Conservation (phyloP, 2,797 vertebrate genomes). For the Catamblyrhynchus diadema region DNA sequence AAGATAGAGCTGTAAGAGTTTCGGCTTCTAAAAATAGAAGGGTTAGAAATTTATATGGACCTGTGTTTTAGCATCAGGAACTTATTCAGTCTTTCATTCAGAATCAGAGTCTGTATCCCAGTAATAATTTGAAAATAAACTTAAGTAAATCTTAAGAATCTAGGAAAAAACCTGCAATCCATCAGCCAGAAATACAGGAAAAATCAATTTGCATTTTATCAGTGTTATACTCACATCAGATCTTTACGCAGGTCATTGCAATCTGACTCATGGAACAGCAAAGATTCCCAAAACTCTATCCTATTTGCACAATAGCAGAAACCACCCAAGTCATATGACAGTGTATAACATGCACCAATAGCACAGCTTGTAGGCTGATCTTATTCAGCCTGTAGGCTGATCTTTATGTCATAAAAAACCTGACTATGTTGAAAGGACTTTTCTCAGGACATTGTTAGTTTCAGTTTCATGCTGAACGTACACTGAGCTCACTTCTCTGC, state of each 20-base stretch:
- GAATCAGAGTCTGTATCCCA: not conserved
- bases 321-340: not conserved
- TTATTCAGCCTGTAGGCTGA: not conserved
- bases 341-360: not conserved
- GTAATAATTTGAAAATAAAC: not conserved
- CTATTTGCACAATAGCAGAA: not conserved
- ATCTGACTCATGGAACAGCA: not conserved
- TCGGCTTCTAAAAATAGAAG: not conserved
- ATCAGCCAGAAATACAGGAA: not conserved
- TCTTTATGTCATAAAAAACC: not conserved
- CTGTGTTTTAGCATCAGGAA: not conserved
- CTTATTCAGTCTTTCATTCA: not conserved
- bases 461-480: not conserved
- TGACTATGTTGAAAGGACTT: not conserved
- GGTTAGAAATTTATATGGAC: not conserved
- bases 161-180: not conserved
- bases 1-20: not conserved
- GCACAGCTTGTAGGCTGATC: not conserved
- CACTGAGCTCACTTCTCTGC: not conserved
- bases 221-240: conserved; percentile 1
- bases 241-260: not conserved
- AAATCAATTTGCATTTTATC: not conserved
- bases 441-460: not conserved
- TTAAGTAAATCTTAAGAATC: not conserved
- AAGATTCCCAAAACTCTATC: not conserved